Base-by-base conservation (phyloP, 2,888 invertebrate species). In the Anthrax anthrax region DNA sequence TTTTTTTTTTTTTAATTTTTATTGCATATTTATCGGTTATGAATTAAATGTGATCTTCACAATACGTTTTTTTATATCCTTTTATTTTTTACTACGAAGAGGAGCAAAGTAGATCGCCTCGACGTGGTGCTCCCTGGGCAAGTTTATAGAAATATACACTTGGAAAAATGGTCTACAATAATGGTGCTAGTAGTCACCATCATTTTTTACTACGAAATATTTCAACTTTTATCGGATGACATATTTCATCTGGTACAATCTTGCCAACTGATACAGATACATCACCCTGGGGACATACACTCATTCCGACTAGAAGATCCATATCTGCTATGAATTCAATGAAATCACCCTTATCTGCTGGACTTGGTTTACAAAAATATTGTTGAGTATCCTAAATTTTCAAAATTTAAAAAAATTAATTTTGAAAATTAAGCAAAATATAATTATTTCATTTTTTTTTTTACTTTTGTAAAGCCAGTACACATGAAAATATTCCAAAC, bases 401-500 rank as follows among this genome's bases (percentile, higher is more conserved):
- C 13, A 16, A 16, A 36, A 23, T 6, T 6, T 6, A 23, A 23
- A 23, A 23, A 23, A 23, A 23, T 8, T 34, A 34, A 34, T 14
- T 9, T 9, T 34, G 4, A 34, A 34, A 12, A 34, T 4, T 14
- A 19, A 19, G 6, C 34, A 16, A 27, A 32, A 40, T 32, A 18
- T 18, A 18, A 27, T 18, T 17, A 23, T 1, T 9, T 23, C 12
- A 19, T 36, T 13, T 47, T 62, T 67, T 57, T 51, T 59, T 4
- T 13, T 47, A 62, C 67, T 57, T 51, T 59, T 4, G 70, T 68
- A 46, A 71, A 64, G 2, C 71, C 71, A 1, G 72, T 72, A 47
- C 70, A 69, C 70, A 72, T 72, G 42, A 72, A 72, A 39, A 72
- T 69, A 53, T 72, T 72, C 67, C 71, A 70, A 2, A 72, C 72